Evolutionary conservation across 2,797 vertebrate genomes (phyloP).

Genomic region (Propithecus perrieri): DNA sequence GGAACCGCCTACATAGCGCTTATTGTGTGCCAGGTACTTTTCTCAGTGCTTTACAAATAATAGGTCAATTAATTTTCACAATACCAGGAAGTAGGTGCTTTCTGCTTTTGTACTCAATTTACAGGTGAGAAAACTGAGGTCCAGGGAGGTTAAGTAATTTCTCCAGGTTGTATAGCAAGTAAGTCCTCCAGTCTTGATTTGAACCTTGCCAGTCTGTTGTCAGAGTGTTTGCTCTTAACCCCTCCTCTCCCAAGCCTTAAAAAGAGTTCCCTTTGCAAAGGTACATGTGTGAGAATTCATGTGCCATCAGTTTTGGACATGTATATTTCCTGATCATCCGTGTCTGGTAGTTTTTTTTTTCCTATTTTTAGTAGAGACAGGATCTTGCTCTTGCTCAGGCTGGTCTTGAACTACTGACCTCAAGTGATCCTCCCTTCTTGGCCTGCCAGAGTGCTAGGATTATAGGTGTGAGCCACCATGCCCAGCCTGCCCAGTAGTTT

Average conservation of each 20-base stretch:
- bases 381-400: too few species aligned
- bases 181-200: not conserved
- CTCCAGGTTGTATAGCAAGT: not conserved
- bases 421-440: too few species aligned
- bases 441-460: too few species aligned
- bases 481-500: not conserved
- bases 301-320: not conserved
- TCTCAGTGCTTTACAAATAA: not conserved
- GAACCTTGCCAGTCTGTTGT: not conserved
- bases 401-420: too few species aligned
- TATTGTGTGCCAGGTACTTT: not conserved
- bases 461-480: too few species aligned
- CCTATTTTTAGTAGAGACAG: too few species aligned
- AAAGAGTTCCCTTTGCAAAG: not conserved
- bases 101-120: not conserved
- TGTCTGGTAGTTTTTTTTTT: not conserved
- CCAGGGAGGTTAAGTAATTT: not conserved
- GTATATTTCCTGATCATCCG: not conserved
- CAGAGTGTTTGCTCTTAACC: not conserved
- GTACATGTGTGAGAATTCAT: not conserved
- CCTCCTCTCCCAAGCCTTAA: not conserved
- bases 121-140: not conserved
- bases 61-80: not conserved
- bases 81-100: not conserved
- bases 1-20: not conserved